A percentile compares a stretch with the other conserved stretches of the same genome.
Conservation (phyloP, 64 coral and sea anemone genomes). For the Stichodactyla mertensii region DNA sequence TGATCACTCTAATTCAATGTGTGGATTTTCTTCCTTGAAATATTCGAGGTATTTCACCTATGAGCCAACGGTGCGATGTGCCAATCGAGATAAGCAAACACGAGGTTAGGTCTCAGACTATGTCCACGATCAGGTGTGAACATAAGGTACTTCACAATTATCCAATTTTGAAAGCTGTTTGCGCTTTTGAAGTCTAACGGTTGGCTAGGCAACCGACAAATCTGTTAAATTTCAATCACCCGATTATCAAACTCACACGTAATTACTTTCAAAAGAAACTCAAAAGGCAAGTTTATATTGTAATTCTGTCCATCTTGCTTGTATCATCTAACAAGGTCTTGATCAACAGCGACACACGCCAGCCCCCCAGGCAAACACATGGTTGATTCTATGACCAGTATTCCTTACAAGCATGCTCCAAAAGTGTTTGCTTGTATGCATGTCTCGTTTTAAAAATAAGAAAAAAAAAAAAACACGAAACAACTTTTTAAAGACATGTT, state of each 20-base stretch:
- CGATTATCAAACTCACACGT: conserved; percentile 1
- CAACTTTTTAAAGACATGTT: too few species aligned
- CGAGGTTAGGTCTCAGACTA: conserved; percentile 10
- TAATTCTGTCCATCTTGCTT: not conserved
- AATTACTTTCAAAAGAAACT: conserved; percentile 24
- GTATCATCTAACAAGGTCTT: conserved; percentile 9
- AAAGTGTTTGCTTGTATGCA: not conserved
- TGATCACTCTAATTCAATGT: conserved; percentile 14
- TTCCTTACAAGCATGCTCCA: not conserved
- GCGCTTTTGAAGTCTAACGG: not conserved
- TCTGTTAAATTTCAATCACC: conserved; percentile 18
- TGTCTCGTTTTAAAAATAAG: too few species aligned
- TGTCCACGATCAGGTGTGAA: conserved; percentile 21
- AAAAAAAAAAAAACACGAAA: too few species aligned
- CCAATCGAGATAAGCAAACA: conserved; percentile 26
- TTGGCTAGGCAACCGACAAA: not conserved
- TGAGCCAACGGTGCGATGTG: not conserved
- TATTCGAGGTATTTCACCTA: conserved; percentile 9
- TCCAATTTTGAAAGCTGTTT: conserved; percentile 27
- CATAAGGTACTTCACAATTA: conserved; percentile 24
- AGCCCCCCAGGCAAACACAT: conserved; percentile 2
- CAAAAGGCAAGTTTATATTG: conserved; percentile 1
- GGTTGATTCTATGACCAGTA: not conserved
- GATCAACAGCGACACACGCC: conserved; percentile 13
- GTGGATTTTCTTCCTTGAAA: conserved; percentile 1